phyloP scores from a whole-genome alignment of 2,113 vertebrate species.

The Triplophysa siluroides region DNA sequence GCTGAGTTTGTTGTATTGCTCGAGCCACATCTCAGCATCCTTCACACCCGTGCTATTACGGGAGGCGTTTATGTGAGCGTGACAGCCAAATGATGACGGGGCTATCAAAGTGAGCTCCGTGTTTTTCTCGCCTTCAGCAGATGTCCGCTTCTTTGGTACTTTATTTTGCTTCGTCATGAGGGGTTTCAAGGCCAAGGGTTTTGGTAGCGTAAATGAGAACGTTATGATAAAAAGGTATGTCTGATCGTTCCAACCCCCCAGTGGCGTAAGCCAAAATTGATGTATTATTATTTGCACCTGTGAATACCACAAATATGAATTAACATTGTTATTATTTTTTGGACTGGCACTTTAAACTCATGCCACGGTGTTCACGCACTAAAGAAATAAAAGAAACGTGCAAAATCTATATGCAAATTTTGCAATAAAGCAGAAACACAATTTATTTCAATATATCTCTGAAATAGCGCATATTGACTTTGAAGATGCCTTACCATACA shows the following conservation, averaged over 20 bases:
- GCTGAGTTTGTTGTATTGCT: neutral
- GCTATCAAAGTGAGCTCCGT: constrained; percentile 17
- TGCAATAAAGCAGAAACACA: no score
- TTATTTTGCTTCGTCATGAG: constrained; percentile 7
- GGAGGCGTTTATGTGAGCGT: constrained; percentile 49
- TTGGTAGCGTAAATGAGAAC: neutral
- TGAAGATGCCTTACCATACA: neutral
- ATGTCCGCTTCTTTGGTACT: neutral
- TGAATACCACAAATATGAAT: no score
- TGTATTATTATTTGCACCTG: no score
- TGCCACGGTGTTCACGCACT: no score
- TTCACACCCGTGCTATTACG: constrained; percentile 47
- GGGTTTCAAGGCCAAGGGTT: neutral
- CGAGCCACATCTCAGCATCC: constrained; percentile 20
- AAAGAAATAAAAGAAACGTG: no score
- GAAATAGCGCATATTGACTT: no score
- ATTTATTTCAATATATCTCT: no score
- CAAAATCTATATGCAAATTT: no score
- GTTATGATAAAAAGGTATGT: neutral
- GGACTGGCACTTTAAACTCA: no score
- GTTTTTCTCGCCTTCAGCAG: constrained; percentile 44
- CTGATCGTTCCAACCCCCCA: neutral
- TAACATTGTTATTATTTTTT: no score
- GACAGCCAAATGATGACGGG: constrained; percentile 41
- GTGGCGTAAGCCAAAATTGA: no score